Percentiles rank a stretch among this genome's conserved stretches.
phyloP scores from a whole-genome alignment of 2,888 invertebrate genomes.

The Syritta pipiens region DNA sequence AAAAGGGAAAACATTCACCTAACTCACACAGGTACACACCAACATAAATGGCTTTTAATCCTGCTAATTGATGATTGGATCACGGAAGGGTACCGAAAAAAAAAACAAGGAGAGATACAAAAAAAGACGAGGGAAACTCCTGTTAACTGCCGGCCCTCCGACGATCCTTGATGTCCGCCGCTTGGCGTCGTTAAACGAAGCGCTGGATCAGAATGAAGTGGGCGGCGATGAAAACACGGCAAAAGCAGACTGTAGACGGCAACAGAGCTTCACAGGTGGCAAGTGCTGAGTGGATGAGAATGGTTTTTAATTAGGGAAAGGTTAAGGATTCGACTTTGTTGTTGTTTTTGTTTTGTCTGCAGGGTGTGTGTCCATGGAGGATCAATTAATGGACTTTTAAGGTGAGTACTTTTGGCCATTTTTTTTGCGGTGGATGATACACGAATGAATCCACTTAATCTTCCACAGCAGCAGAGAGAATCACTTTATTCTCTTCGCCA shows the following conservation, averaged over 20 bases:
- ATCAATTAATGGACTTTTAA: conserved; percentile 33
- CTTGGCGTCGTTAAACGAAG: conserved; percentile 53
- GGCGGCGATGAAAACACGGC: neutral
- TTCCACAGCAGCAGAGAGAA: conserved; percentile 25
- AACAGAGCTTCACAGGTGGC: conserved; percentile 42
- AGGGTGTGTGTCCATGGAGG: too few species aligned
- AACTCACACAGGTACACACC: conserved; percentile 1
- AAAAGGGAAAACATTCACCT: conserved; percentile 42
- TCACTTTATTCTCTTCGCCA: conserved; percentile 43
- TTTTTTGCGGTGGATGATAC: too few species aligned
- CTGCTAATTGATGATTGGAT: conserved; percentile 66
- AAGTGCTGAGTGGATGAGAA: conserved; percentile 51
- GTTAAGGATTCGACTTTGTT: conserved; percentile 42
- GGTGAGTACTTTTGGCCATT: conserved; percentile 2
- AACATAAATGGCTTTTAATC: conserved; percentile 65
- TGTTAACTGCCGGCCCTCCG: conserved; percentile 40
- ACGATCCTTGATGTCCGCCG: conserved; percentile 51
- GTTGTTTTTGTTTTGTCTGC: neutral
- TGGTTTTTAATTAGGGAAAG: conserved; percentile 63
- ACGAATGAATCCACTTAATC: conserved; percentile 21
- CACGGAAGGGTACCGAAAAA: conserved; percentile 46
- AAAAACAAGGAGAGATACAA: conserved; percentile 17
- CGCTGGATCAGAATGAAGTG: conserved; percentile 61
- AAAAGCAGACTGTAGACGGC: neutral
- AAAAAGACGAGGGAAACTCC: conserved; percentile 37